phyloP scores from a whole-genome alignment of 2,113 vertebrate species.

The Microcebus murinus region DNA sequence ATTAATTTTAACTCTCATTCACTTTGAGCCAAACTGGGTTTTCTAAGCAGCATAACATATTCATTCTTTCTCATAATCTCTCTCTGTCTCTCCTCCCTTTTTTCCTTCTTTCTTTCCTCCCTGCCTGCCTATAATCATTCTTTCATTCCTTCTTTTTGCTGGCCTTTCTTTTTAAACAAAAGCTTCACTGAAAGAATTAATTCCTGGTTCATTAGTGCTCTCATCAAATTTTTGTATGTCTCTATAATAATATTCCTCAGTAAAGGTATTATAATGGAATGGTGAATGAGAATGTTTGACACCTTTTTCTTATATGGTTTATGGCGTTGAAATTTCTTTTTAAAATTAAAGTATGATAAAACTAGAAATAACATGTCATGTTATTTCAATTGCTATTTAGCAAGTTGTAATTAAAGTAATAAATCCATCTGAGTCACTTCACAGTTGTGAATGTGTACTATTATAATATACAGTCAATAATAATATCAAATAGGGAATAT shows the following conservation, averaged over 20 bases:
- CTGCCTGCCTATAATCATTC: not conserved
- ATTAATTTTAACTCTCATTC: slow-evolving; percentile 43
- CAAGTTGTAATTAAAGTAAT: not conserved
- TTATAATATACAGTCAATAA: not conserved
- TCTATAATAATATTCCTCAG: slow-evolving; percentile 9
- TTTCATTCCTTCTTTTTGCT: not conserved
- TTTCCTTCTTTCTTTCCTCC: not conserved
- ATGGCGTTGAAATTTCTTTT: not conserved
- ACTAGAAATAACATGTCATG: not conserved
- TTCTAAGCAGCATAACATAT: not conserved
- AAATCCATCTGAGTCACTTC: not conserved
- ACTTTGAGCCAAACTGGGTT: not conserved
- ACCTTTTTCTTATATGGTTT: not conserved
- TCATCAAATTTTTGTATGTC: not conserved
- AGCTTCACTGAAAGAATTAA: not conserved
- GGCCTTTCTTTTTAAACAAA: not conserved
- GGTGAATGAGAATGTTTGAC: not conserved
- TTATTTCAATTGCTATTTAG: not conserved
- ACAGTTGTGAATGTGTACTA: not conserved
- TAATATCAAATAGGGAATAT: not conserved
- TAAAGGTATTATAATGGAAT: slow-evolving; percentile 7
- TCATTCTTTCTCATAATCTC: not conserved
- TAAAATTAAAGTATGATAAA: not conserved
- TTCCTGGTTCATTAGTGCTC: not conserved
- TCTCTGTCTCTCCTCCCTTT: not conserved